phyloP scores from a whole-genome alignment of 1,140 invertebrate species.

The Helicoverpa zea region DNA sequence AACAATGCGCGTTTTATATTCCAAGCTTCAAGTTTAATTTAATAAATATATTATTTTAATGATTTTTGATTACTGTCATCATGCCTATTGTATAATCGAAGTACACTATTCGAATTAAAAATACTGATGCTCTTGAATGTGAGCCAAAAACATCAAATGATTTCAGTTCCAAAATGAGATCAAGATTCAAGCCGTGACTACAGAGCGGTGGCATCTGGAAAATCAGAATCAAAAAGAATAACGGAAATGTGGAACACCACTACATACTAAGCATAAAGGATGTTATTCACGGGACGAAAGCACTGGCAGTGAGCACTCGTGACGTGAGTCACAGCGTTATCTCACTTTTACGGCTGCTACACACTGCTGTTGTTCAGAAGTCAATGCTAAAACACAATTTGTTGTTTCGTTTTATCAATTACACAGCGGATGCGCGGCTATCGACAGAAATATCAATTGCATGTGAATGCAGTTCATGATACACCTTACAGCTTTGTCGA shows the following conservation, averaged over 20 bases:
- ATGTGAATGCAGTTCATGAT: constrained; percentile 49
- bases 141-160: constrained; percentile 74
- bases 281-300: constrained; percentile 75
- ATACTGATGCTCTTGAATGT: constrained; percentile 65
- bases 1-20: too few species aligned
- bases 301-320: constrained; percentile 55
- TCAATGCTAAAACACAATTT: constrained; percentile 60
- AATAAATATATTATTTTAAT: too few species aligned
- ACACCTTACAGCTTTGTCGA: constrained; percentile 48
- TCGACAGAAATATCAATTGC: constrained; percentile 69
- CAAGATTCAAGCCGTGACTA: constrained; percentile 60
- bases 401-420: constrained; percentile 74
- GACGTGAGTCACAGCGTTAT: constrained; percentile 75
- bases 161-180: constrained; percentile 66
- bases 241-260: constrained; percentile 70
- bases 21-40: too few species aligned
- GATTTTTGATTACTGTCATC: too few species aligned
- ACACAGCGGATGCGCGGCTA: constrained; percentile 70
- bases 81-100: constrained; percentile 67
- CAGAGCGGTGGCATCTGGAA: constrained; percentile 64
- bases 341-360: constrained; percentile 73
- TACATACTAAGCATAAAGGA: constrained; percentile 72
- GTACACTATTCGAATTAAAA: constrained; percentile 67
- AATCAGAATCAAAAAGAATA: constrained; percentile 76
- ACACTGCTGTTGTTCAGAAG: constrained; percentile 62